Evolutionary conservation across 2,113 vertebrate species (phyloP).

Genomic region (Taxidea taxus): DNA sequence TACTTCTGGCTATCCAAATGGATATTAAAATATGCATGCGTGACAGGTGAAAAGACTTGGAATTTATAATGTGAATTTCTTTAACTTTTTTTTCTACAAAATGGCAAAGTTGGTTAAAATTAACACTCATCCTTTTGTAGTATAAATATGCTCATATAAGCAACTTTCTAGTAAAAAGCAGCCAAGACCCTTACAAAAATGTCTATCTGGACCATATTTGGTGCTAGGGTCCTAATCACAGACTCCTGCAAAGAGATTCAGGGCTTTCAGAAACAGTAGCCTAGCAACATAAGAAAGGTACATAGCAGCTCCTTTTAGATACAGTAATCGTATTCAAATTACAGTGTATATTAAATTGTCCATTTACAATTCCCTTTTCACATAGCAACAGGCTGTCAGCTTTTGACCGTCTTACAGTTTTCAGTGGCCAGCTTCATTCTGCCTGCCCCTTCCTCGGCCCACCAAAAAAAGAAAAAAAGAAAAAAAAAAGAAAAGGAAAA

Average conservation of each 20-base stretch:
- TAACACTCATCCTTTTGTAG: conserved; percentile 85
- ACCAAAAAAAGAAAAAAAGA: conserved; percentile 59
- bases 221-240: conserved; percentile 82
- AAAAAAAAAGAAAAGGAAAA: conserved; percentile 72
- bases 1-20: conserved; percentile 82
- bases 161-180: conserved; percentile 92
- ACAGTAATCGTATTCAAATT: conserved; percentile 85
- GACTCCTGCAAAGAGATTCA: conserved; percentile 84
- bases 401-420: conserved; percentile 81
- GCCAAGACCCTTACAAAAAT: conserved; percentile 82
- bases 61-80: conserved; percentile 76
- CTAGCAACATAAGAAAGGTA: conserved; percentile 88
- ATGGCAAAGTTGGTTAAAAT: conserved; percentile 87
- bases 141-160: conserved; percentile 94
- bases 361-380: conserved; percentile 84
- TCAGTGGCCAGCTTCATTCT: conserved; percentile 88
- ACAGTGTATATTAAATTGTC: conserved; percentile 85
- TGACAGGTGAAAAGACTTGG: conserved; percentile 84
- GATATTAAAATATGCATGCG: conserved; percentile 89
- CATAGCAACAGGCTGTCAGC: conserved; percentile 88
- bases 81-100: conserved; percentile 86
- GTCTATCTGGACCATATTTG: conserved; percentile 78
- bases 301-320: conserved; percentile 86
- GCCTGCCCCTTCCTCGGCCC: conserved; percentile 81
- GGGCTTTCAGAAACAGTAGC: conserved; percentile 90